phyloP scores from a whole-genome alignment of 2,797 vertebrate genomes.

The Eleutherodactylus coqui region DNA sequence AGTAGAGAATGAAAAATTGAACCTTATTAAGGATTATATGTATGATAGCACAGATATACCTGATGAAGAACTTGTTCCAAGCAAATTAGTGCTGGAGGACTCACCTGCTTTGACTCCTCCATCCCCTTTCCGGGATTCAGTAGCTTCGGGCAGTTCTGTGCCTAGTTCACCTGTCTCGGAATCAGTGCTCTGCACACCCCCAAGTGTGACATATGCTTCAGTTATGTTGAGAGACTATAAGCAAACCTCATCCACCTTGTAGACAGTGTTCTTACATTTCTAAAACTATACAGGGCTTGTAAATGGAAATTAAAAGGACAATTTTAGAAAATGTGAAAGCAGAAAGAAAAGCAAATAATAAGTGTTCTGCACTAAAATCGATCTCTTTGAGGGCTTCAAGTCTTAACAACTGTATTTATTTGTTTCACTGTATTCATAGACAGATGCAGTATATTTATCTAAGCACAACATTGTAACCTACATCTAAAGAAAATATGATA shows the following conservation, averaged over 20 bases:
- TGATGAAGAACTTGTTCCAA: constrained; percentile 78
- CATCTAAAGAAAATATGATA: too few species aligned
- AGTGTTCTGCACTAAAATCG: constrained; percentile 65
- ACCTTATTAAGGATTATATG: constrained; percentile 89
- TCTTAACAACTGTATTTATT: constrained; percentile 63
- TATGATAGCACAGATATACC: constrained; percentile 84
- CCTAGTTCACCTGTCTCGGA: constrained; percentile 86
- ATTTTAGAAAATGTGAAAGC: background rate
- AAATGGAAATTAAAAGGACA: constrained; percentile 20
- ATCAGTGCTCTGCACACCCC: constrained; percentile 89
- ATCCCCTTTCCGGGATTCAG: constrained; percentile 95
- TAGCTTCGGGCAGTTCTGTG: constrained; percentile 86
- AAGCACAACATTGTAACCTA: constrained; percentile 75
- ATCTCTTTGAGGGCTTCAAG: constrained; percentile 68
- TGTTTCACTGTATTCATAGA: constrained; percentile 67
- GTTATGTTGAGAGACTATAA: constrained; percentile 89
- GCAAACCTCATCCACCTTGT: constrained; percentile 98
- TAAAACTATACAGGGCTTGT: constrained; percentile 43
- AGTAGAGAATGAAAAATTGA: constrained; percentile 82
- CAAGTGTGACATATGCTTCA: constrained; percentile 85
- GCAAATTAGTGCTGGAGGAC: constrained; percentile 86
- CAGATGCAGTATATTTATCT: constrained; percentile 66
- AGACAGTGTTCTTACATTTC: constrained; percentile 67
- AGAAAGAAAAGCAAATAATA: constrained; percentile 54
- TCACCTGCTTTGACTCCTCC: constrained; percentile 90